Evolutionary conservation across 2,113 vertebrate genomes (phyloP).

Genomic region (Bostrychus sinensis): DNA sequence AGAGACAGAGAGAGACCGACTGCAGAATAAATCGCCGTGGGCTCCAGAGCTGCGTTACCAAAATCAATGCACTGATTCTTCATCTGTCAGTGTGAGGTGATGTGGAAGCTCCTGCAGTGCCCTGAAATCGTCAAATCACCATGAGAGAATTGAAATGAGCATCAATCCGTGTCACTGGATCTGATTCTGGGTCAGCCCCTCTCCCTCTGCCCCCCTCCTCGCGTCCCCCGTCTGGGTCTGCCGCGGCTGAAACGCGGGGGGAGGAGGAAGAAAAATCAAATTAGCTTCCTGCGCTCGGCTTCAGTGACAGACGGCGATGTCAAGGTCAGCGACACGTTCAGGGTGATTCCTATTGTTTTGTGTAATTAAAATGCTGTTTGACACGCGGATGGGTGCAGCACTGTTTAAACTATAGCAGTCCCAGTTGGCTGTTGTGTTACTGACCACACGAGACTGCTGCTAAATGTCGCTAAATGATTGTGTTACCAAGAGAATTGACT

Average conservation of each 20-base stretch:
- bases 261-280: conserved; percentile 57
- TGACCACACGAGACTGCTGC: background rate
- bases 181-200: conserved; percentile 74
- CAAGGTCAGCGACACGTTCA: conserved; percentile 50
- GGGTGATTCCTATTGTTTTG: conserved; percentile 28
- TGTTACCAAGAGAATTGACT: background rate
- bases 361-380: conserved; percentile 2
- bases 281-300: conserved; percentile 58
- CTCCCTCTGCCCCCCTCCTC: conserved; percentile 27
- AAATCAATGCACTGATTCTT: too few relatives aligned
- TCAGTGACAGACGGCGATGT: conserved; percentile 45
- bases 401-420: background rate
- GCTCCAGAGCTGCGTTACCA: too few relatives aligned
- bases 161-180: conserved; percentile 61
- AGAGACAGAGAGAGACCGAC: too few relatives aligned
- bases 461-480: background rate
- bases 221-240: conserved; percentile 28
- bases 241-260: conserved; percentile 18
- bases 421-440: background rate
- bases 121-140: background rate
- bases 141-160: background rate
- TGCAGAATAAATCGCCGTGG: too few relatives aligned
- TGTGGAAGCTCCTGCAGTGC: background rate
- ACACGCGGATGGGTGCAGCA: conserved; percentile 3
- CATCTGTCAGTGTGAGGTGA: background rate